A percentile compares a stretch with the other conserved stretches of the same genome.
Conservation (phyloP, 2,113 vertebrate genomes). For the Oncorhynchus kisutch region DNA sequence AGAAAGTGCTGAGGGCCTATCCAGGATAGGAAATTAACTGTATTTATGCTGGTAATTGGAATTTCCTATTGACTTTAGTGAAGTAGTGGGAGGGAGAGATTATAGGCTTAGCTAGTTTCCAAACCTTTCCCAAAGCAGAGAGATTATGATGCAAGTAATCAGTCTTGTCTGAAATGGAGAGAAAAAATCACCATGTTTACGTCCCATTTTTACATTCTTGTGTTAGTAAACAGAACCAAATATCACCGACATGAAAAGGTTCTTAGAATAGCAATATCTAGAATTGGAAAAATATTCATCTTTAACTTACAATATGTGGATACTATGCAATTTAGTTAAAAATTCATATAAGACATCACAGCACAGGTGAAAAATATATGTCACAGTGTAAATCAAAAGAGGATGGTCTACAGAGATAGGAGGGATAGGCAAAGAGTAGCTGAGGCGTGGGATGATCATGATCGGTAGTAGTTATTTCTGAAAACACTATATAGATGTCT, state of each 20-base stretch:
- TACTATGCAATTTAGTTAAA: no score
- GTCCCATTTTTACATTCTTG: conserved; percentile 5
- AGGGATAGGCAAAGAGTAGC: no score
- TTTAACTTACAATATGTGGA: no score
- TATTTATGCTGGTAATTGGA: conserved; percentile 58
- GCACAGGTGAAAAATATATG: no score
- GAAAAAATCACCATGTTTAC: conserved; percentile 22
- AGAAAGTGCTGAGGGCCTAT: conserved; percentile 5
- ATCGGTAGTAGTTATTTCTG: no score
- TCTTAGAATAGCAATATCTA: no score
- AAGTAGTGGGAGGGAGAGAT: conserved; percentile 67
- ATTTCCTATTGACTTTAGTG: conserved; percentile 59
- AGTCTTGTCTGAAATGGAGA: conserved; percentile 31
- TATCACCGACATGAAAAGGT: not conserved
- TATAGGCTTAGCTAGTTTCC: conserved; percentile 63
- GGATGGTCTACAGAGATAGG: no score
- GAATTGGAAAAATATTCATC: no score
- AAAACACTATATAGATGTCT: no score
- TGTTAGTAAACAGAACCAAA: not conserved
- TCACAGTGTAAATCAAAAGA: no score
- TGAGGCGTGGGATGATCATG: no score
- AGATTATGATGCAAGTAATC: conserved; percentile 59
- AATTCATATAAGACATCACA: no score
- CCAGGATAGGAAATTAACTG: conserved; percentile 31
- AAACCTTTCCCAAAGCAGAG: conserved; percentile 58